Evolutionary conservation across 2,888 invertebrate genomes (phyloP), one percentile per base, ranked within the genome.

Genomic region (Noctua janthina): DNA sequence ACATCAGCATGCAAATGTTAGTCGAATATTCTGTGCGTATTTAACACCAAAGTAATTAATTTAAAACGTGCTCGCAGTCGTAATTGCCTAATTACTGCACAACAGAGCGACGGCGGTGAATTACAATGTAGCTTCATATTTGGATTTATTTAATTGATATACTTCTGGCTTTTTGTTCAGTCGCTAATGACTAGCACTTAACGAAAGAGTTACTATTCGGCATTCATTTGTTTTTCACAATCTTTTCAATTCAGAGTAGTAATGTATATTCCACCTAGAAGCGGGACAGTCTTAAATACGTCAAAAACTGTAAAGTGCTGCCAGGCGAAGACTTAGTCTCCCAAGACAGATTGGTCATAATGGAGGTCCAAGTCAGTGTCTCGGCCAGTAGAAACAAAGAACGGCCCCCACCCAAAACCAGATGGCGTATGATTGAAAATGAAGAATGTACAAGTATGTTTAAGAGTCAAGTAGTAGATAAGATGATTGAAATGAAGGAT

Each of bases 81-180:
- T 87, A 86, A 87, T 86, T 86, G 68, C 77, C 88, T 86, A 86
- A 86, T 86, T 86, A 86, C 81, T 84, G 85, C 77, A 86, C 81
- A 87, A 85, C 85, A 87, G 77, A 82, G 72, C 81, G 62, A 35
- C 64, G 23, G 54, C 51, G 35, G 81, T 87, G 35, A 66, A 81
- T 74, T 87, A 85, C 81, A 64, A 76, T 72, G 67, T 64, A 68
- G 84, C 81, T 81, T 87, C 77, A 85, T 75, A 76, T 86, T 87
- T 81, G 85, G 73, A 86, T 86, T 78, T 78, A 86, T 87, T 78
- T 86, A 81, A 87, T 84, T 87, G 67, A 66, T 87, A 68, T 85
- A 80, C 80, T 81, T 84, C 73, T 67, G 72, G 75, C 35, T 87
- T 86, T 81, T 81, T 59, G 71, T 75, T 67, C 51, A 29, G 13